Base-by-base conservation (phyloP, 1,140 invertebrate genomes). In the Drosophila grimshawi region DNA sequence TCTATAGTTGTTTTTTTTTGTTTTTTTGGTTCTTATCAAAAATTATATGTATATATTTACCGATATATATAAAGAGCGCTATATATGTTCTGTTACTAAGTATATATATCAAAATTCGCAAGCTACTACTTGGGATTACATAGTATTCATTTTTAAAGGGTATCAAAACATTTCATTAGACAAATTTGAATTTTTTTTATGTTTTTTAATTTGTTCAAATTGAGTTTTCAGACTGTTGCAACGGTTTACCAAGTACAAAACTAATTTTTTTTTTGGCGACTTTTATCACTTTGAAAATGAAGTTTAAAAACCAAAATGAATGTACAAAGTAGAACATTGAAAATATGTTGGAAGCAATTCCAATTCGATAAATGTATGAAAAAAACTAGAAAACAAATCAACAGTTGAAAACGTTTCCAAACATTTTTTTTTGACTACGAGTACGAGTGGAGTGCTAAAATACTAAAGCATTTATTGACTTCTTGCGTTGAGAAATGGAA, bases 81-180 rank as follows among this genome's bases (percentile, higher is more conserved):
- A 53, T 77, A 85, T 75, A 63, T 70, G 70, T 83, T 78, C 66
- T 55, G 35, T 79, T 67, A 79, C 71, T 76, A 73, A 62, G 61
- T 61, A 55, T 45, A 66, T 78, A 64, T 85, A 70, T 89, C 76
- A 89, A 86, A 86, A 88, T 88, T 69, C 67, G 76, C 83, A 86
- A 86, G 85, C 83, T 86, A 62, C 83, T 86, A 86, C 80, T 83
- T 77, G 66, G 72, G 83, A 80, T 79, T 70, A 70, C 32, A 48
- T n/a, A 52, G 61, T 71, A 56, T 76, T 52, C 61, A 45, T 75
- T 80, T 57, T 52, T 62, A 78, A 67, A 61, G 70, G 53, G 52
- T 66, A 80, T 76, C 57, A 83, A 89, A 86, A 88, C 64, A 83
- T 80, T 83, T 86, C 82, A 88, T 79, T 75, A 59, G 62, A 59